phyloP scores from a whole-genome alignment of 2,888 invertebrate genomes.

The Stomorhina lunata region DNA sequence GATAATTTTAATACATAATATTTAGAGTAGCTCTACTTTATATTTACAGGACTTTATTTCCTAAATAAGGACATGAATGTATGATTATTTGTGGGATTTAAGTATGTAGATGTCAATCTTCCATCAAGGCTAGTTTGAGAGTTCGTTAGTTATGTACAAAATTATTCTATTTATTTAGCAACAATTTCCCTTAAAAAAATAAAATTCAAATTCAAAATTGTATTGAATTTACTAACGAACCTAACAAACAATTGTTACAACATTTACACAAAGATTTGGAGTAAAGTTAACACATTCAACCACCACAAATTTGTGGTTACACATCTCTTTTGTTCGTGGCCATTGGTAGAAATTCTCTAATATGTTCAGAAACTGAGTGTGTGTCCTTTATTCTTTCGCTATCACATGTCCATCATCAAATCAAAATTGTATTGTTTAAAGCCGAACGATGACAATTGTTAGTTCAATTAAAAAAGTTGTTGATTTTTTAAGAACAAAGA shows the following conservation, averaged over 20 bases:
- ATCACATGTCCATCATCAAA: conserved; percentile 57
- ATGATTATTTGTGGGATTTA: neutral
- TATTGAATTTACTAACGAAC: conserved; percentile 62
- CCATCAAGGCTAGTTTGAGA: conserved; percentile 23
- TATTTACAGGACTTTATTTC: neutral
- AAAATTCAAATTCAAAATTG: conserved; percentile 57
- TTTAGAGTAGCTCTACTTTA: neutral
- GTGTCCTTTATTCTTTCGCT: neutral
- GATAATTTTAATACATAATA: neutral
- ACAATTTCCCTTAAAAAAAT: conserved; percentile 38
- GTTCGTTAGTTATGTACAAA: conserved; percentile 31
- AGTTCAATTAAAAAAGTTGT: conserved; percentile 48
- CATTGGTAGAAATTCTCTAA: neutral
- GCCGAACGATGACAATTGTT: conserved; percentile 14
- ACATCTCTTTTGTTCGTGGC: neutral
- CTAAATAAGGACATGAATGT: conserved; percentile 24
- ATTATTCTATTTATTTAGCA: conserved; percentile 33
- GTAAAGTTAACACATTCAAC: conserved; percentile 57
- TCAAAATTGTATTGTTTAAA: conserved; percentile 44
- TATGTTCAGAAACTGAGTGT: neutral
- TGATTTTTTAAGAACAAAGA: conserved; percentile 43
- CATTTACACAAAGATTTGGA: conserved; percentile 40
- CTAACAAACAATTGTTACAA: conserved; percentile 57
- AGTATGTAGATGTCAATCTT: conserved; percentile 40
- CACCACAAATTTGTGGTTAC: conserved; percentile 39